These are phyloP conservation scores for Aptenodytes patagonicus DNA, from an alignment of 2,113 vertebrate genomes.

Conservation along the genomic window DNA sequence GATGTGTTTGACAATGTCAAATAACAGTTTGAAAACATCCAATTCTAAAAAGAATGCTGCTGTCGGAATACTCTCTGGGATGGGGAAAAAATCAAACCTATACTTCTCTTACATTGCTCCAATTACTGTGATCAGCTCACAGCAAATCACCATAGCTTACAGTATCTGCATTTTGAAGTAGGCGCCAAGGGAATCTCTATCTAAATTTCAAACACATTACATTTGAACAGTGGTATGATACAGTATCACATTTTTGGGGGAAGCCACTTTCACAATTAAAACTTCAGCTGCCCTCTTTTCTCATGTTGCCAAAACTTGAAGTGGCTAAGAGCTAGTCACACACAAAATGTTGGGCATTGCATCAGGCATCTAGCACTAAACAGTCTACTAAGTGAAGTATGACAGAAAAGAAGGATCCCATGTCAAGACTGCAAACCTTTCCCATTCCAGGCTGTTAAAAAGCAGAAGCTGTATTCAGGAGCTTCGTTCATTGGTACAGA, in stretches of 20 bases:
- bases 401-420: not conserved
- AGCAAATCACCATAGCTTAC: not conserved
- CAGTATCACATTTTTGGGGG: not conserved
- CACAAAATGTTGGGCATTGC: not conserved
- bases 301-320: not conserved
- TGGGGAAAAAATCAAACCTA: not conserved
- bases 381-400: not conserved
- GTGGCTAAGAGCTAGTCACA: not conserved
- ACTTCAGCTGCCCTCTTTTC: not conserved
- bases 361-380: not conserved
- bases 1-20: not conserved
- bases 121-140: not conserved
- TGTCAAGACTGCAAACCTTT: not conserved
- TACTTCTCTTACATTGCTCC: not conserved
- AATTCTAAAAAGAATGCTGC: not conserved
- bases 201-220: not conserved
- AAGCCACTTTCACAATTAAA: not conserved
- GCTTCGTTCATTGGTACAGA: not conserved
- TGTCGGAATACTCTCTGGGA: not conserved
- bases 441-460: not conserved
- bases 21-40: not conserved
- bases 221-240: not conserved
- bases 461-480: not conserved
- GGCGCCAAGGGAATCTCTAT: not conserved
- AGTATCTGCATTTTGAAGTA: not conserved